Conservation (phyloP, 2,888 invertebrate genomes). For the Elgonia sp. region DNA sequence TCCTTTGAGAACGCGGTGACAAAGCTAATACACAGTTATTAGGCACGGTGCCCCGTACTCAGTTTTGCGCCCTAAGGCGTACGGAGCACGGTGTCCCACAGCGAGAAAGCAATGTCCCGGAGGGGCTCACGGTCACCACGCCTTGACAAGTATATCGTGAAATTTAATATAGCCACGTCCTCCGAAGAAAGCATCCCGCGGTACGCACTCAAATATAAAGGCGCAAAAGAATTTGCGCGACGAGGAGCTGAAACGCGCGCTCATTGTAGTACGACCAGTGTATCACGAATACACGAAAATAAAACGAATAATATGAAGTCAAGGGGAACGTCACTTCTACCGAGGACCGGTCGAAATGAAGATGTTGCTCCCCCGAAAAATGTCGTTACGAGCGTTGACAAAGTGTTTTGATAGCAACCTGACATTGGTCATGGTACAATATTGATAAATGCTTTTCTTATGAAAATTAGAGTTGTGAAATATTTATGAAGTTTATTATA, state of each 20-base stretch:
- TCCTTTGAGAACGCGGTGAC: conserved; percentile 83
- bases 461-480: conserved; percentile 17
- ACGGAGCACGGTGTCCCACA: conserved; percentile 81
- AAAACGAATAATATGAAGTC: conserved; percentile 42
- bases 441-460: conserved; percentile 45
- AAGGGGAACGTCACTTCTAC: conserved; percentile 45
- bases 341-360: conserved; percentile 54
- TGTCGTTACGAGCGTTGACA: conserved; percentile 58
- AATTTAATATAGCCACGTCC: conserved; percentile 83
- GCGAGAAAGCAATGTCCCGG: conserved; percentile 80
- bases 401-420: conserved; percentile 59
- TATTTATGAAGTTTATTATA: too few species aligned
- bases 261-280: conserved; percentile 64
- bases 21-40: conserved; percentile 85
- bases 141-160: conserved; percentile 85
- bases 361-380: conserved; percentile 38
- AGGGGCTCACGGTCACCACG: conserved; percentile 82
- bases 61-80: conserved; percentile 83
- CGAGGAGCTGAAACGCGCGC: conserved; percentile 56
- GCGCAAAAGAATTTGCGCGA: conserved; percentile 72
- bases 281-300: conserved; percentile 40
- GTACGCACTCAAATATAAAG: conserved; percentile 59
- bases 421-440: conserved; percentile 29
- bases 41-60: conserved; percentile 81
- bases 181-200: conserved; percentile 73